Conservation (phyloP, 2,113 vertebrate genomes). For the Podarcis muralis region DNA sequence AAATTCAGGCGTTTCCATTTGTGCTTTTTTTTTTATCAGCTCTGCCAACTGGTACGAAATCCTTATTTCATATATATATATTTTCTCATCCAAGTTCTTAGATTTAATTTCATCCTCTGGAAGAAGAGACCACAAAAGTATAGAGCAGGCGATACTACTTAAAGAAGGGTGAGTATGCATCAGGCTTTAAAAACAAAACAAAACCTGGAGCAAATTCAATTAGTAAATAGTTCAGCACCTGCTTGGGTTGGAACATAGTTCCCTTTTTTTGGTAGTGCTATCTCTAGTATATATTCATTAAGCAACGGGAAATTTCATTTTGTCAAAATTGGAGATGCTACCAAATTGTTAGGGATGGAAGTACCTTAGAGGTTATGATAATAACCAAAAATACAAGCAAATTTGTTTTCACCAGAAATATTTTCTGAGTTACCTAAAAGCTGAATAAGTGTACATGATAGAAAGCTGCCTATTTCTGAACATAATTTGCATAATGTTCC, state of each 20-base stretch:
- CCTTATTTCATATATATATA: slow-evolving; percentile 34
- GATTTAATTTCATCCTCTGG: slow-evolving; percentile 98
- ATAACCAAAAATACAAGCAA: slow-evolving; percentile 4
- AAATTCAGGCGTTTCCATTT: background rate
- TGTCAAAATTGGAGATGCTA: background rate
- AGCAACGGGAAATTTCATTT: background rate
- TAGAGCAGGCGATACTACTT: slow-evolving; percentile 95
- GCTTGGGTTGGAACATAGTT: background rate
- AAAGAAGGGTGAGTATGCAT: slow-evolving; percentile 91
- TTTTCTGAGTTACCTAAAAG: background rate
- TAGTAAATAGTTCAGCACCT: background rate
- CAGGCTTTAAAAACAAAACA: background rate
- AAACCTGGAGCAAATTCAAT: background rate
- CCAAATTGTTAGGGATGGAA: no score
- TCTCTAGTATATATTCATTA: background rate
- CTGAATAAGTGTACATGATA: no score
- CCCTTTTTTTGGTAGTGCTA: background rate
- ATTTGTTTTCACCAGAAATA: background rate
- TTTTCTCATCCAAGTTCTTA: slow-evolving; percentile 83
- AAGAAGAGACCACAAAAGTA: slow-evolving; percentile 93
- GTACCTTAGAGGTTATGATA: background rate
- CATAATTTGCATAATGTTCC: background rate
- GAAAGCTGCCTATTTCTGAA: background rate
- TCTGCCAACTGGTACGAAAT: background rate
- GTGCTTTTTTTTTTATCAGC: background rate